Conservation (phyloP, 2,888 invertebrate genomes). For the Bombylius major region DNA sequence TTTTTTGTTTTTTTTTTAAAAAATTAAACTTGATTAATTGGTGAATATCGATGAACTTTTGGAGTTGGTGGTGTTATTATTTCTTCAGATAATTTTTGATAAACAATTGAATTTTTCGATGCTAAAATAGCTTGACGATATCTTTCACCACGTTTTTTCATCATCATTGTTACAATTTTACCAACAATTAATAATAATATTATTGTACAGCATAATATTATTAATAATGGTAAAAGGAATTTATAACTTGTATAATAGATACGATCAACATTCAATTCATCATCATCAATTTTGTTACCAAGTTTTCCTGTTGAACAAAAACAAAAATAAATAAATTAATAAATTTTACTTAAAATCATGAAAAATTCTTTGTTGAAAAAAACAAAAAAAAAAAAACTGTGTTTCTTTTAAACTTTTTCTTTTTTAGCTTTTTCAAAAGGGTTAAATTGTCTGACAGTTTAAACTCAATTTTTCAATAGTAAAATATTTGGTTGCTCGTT, state of each 20-base stretch:
- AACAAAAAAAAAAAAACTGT: neutral
- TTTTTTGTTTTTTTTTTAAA: conserved; percentile 9
- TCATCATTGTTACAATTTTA: conserved; percentile 40
- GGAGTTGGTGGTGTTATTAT: conserved; percentile 55
- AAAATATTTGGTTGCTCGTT: too few relatives aligned
- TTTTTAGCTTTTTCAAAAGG: too few relatives aligned
- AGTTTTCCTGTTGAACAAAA: conserved; percentile 19
- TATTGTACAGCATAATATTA: conserved; percentile 44
- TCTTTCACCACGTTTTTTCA: conserved; percentile 41
- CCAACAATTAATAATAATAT: conserved; percentile 42
- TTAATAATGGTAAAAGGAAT: conserved; percentile 43
- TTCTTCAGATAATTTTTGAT: conserved; percentile 67
- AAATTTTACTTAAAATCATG: too few relatives aligned
- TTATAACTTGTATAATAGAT: conserved; percentile 39
- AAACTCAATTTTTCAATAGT: too few relatives aligned
- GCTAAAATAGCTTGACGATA: conserved; percentile 36
- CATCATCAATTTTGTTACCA: conserved; percentile 20
- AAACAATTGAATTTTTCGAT: conserved; percentile 46
- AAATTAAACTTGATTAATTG: conserved; percentile 39
- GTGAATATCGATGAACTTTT: conserved; percentile 51
- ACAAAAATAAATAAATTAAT: neutral
- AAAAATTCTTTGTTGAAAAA: neutral
- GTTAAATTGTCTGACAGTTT: too few relatives aligned
- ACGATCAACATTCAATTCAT: conserved; percentile 2
- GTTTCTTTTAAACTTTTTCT: neutral